Base-by-base conservation (phyloP, 2,113 vertebrate genomes). In the Otocyon megalotis region DNA sequence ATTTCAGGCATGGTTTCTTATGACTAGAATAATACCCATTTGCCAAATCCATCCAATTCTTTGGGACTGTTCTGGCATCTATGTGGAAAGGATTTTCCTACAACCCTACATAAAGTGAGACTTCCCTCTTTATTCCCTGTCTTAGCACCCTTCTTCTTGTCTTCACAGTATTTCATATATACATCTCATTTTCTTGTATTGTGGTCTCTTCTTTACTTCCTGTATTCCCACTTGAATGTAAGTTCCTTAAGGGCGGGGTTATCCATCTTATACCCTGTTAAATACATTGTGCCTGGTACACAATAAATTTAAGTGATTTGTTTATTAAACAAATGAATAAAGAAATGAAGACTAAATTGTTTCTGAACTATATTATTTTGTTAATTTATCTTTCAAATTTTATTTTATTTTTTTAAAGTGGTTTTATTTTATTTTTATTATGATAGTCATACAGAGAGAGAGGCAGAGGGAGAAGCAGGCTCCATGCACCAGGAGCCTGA, bases 341-440 rank as follows among this genome's bases (percentile, higher is more conserved):
- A n/a, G 76, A 92, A 95, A 81, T 72, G 28, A 91, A 79, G 37
- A 91, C 35, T 92, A 65, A 82, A 77, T 32, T 93, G 8, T 54
- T 96, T 76, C n/a, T 93, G 15, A 82, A 76, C 26, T 58, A 12
- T 32, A 77, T 76, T 76, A 88, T 83, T 96, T 92, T 83, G 8
- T 82, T 67, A 82, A 76, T 48, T 65, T 87, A 58, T 67, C 58
- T 37, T 67, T 88, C n/a, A n/a, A 80, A 88, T 37, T 76, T 88
- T 88, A 60, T n/a, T n/a, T n/a, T n/a, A n/a, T n/a, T n/a, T n/a
- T n/a, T n/a, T n/a, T n/a, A n/a, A n/a, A n/a, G n/a, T n/a, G n/a
- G n/a, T n/a, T n/a, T n/a, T n/a, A n/a, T n/a, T n/a, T n/a, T n/a
- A n/a, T n/a, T n/a, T n/a, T n/a, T n/a, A n/a, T n/a, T n/a, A n/a